Evolutionary conservation across 92 coral and sea anemone species (phyloP), one percentile per base, ranked within the genome.

Genomic region (Palythoa heliodiscus): DNA sequence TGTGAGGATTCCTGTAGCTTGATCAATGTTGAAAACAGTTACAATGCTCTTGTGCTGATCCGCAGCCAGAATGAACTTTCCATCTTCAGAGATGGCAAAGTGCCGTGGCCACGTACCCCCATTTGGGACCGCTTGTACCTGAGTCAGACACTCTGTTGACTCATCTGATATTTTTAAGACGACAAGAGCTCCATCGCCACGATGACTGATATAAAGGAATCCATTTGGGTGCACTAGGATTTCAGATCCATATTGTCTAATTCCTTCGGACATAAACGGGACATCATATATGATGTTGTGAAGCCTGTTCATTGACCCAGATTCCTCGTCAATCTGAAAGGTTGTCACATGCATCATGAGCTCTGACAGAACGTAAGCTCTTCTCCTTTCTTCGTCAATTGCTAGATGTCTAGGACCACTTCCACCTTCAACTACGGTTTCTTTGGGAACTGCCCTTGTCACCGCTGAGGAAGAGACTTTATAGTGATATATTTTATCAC

Each of bases 371-470:
- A 78, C 38, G 5, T 58, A 78, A 29, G 71, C 83, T 60, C 54
- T 78, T 58, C 52, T 55, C 11, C 83, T 78, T 57, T 60, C 16
- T 60, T 78, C 71, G 19, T 78, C 83, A 35, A 78, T 39, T 10
- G 83, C 83, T 53, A 78, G 83, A 57, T 78, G 83, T 19, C 83
- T 60, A 4, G 83, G 83, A 4, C 83, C 83, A 60, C 83, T 78
- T n/a, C 83, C 83, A 15, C 68, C 55, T 19, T 78, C 83, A 10
- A 78, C 35, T 25, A 4, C 13, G 16, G 83, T 78, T 17, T 78
- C 83, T 60, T 58, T 39, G 1, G 83, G 83, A 60, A 9, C 5
- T 2, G 71, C 83, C 16, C 40, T 78, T 3, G 3, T 60, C 53
- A 78, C 53, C 17, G 10, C 22, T 60, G 55, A 58, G 1, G 71